Conservation (phyloP, 1,140 invertebrate species). For the Agrypnia vestita region DNA sequence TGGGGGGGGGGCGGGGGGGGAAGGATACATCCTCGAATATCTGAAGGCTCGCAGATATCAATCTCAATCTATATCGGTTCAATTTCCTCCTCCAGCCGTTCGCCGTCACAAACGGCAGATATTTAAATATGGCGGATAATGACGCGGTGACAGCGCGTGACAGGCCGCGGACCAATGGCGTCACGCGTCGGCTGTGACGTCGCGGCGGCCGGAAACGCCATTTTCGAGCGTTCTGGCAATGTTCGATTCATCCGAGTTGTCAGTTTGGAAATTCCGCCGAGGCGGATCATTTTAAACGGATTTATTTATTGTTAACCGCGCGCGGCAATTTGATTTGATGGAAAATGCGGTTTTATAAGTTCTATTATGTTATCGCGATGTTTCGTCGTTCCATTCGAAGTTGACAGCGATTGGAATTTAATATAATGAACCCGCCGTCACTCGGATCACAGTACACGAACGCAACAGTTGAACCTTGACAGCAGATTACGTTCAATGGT, state of each 20-base stretch:
- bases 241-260: too few relatives aligned
- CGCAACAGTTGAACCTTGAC: too few relatives aligned
- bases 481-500: too few relatives aligned
- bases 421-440: too few relatives aligned
- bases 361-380: conserved; percentile 26
- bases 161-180: conserved; percentile 29
- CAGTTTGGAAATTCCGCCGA: not conserved
- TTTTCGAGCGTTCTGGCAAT: not conserved
- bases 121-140: conserved; percentile 50
- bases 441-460: too few relatives aligned
- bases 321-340: too few relatives aligned
- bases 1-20: not conserved
- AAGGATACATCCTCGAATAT: conserved; percentile 47
- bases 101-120: conserved; percentile 37
- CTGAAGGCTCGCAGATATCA: conserved; percentile 52
- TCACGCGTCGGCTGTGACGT: conserved; percentile 10
- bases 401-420: too few relatives aligned
- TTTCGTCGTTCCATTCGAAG: too few relatives aligned
- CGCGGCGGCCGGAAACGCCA: conserved; percentile 11
- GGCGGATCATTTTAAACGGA: too few relatives aligned
- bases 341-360: too few relatives aligned
- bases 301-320: too few relatives aligned
- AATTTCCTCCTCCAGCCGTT: conserved; percentile 54
- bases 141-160: conserved; percentile 31
- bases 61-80: conserved; percentile 56